Evolutionary conservation across 2,797 vertebrate genomes (phyloP).

Genomic region (Telmatherina bonti): DNA sequence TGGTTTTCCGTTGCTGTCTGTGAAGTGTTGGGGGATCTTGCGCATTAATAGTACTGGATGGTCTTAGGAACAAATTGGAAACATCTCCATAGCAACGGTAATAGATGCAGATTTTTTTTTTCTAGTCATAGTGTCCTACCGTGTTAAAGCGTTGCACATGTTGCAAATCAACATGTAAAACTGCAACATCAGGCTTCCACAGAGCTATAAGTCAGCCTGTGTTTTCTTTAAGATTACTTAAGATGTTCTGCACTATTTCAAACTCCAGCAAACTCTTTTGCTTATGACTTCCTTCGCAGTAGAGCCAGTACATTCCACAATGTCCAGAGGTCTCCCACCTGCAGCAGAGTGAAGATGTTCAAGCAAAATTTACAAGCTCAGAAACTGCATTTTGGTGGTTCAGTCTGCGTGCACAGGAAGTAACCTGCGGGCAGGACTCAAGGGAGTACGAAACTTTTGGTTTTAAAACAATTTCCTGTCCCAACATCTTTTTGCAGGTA

Average conservation of each 20-base stretch:
- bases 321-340: slow-evolving; percentile 71
- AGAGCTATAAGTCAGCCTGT: background rate
- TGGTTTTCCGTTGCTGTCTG: slow-evolving; percentile 58
- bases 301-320: slow-evolving; percentile 65
- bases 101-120: background rate
- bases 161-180: background rate
- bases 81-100: slow-evolving; percentile 11
- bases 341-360: slow-evolving; percentile 53
- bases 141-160: background rate
- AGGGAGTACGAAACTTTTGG: slow-evolving; percentile 26
- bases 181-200: background rate
- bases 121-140: too few species aligned
- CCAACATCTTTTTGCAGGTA: slow-evolving; percentile 19
- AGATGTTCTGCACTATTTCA: slow-evolving; percentile 4
- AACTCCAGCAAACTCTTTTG: slow-evolving; percentile 1
- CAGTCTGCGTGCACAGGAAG: slow-evolving; percentile 27
- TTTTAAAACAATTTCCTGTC: slow-evolving; percentile 42
- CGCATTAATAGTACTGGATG: slow-evolving; percentile 17
- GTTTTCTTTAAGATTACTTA: slow-evolving; percentile 23
- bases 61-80: slow-evolving; percentile 31
- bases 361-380: slow-evolving; percentile 62
- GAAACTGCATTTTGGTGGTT: slow-evolving; percentile 48
- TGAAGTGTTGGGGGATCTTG: slow-evolving; percentile 29
- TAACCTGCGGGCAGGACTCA: slow-evolving; percentile 15
- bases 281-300: slow-evolving; percentile 52